Conservation (phyloP, 2,797 vertebrate species). For the Melopsittacus undulatus region DNA sequence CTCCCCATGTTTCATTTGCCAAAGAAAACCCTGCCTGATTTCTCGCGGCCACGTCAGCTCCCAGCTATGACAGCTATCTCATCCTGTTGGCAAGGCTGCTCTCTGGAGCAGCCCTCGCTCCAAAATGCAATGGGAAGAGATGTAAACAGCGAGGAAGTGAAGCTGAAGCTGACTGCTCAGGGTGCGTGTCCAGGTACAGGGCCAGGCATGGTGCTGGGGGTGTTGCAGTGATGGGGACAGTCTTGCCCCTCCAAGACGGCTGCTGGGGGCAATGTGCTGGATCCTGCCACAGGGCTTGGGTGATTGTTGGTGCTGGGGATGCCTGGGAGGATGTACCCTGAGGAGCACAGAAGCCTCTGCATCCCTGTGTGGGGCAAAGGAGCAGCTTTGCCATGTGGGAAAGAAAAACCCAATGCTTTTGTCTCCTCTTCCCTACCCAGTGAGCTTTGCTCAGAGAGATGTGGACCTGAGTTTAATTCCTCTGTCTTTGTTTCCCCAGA, state of each 20-base stretch:
- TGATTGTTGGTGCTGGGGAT: rapidly evolving
- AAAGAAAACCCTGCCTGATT: not conserved
- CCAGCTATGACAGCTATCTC: slow-evolving; percentile 46
- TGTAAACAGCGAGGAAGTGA: not conserved
- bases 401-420: not conserved
- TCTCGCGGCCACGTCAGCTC: slow-evolving; percentile 22
- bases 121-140: not conserved
- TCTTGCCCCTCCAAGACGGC: rapidly evolving
- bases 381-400: not conserved
- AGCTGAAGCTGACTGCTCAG: not conserved
- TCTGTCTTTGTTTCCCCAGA: slow-evolving; percentile 77
- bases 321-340: not conserved
- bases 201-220: not conserved
- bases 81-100: not conserved
- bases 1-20: not conserved
- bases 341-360: not conserved
- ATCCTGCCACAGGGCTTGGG: rapidly evolving
- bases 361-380: rapidly evolving
- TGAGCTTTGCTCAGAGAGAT: not conserved
- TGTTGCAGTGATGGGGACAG: rapidly evolving
- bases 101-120: not conserved
- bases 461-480: not conserved
- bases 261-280: not conserved
- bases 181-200: not conserved
- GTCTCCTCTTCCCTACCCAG: rapidly evolving